Conservation (phyloP, 2,888 invertebrate genomes). For the Erpobdella octoculata region DNA sequence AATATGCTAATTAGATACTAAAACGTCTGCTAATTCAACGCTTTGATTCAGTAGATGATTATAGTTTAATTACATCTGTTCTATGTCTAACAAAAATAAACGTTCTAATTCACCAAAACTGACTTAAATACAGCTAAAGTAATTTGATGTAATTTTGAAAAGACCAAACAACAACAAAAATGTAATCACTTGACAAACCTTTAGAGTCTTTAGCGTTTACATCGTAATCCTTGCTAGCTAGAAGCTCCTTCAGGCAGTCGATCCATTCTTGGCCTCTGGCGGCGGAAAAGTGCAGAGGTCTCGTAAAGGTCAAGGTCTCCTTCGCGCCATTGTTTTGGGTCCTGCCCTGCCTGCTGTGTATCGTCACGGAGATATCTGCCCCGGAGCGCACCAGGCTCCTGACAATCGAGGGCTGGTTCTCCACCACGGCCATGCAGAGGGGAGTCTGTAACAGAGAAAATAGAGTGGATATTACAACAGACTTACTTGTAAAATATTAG, state of each 20-base stretch:
- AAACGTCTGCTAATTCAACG: too few relatives aligned
- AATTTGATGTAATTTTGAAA: background rate
- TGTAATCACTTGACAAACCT: constrained; percentile 7
- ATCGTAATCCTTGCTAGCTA: background rate
- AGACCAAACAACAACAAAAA: background rate
- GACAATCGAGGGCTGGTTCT: constrained; percentile 17
- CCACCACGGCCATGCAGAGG: constrained; percentile 20
- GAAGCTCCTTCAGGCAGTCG: constrained; percentile 22
- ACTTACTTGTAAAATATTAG: too few relatives aligned
- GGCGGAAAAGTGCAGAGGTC: constrained; percentile 26
- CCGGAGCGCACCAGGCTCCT: background rate
- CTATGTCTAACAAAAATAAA: too few relatives aligned
- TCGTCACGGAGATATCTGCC: constrained; percentile 3
- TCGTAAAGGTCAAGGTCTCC: constrained; percentile 3
- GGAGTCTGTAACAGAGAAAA: constrained; percentile 21
- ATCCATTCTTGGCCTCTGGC: constrained; percentile 20
- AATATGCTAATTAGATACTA: too few relatives aligned
- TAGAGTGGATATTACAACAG: too few relatives aligned
- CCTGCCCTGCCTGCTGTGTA: background rate
- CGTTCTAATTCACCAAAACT: too few relatives aligned
- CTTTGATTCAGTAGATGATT: too few relatives aligned
- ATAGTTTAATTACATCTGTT: too few relatives aligned
- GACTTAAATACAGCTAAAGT: background rate
- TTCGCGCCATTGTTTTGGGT: background rate
- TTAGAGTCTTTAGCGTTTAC: constrained; percentile 9